Conservation (phyloP, 2,113 vertebrate species). For the Oriolus oriolus region DNA sequence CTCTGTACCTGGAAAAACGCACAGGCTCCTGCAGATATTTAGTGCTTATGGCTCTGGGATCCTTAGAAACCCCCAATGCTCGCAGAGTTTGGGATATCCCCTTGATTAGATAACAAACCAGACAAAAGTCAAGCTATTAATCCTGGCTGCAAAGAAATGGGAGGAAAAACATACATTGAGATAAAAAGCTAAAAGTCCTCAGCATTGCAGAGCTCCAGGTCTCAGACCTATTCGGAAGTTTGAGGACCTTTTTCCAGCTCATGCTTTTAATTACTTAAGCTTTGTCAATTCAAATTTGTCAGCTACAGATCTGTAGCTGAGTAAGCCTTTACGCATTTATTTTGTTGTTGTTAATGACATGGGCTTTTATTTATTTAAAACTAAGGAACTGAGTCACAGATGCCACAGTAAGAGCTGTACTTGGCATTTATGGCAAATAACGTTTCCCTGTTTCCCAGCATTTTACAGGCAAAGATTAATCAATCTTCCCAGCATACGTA, state of each 20-base stretch:
- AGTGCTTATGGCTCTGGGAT: neutral
- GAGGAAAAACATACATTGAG: neutral
- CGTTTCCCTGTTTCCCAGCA: neutral
- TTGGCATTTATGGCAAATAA: slow-evolving; percentile 28
- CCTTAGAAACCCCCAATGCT: neutral
- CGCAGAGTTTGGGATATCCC: neutral
- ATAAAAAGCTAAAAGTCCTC: neutral
- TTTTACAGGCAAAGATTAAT: slow-evolving; percentile 19
- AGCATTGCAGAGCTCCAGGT: neutral
- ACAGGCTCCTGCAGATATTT: neutral
- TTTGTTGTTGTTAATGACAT: neutral
- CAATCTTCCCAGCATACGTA: neutral
- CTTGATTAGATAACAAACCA: neutral
- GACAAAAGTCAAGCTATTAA: neutral
- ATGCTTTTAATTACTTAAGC: neutral
- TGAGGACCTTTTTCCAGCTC: neutral
- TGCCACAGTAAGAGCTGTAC: neutral
- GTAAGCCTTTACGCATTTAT: neutral
- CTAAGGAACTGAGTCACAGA: slow-evolving; percentile 36
- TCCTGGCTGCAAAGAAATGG: neutral
- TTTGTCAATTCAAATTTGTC: slow-evolving; percentile 13
- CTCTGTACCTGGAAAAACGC: neutral
- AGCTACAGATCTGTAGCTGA: neutral
- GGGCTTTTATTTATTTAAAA: slow-evolving; percentile 41
- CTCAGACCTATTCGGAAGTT: neutral